These are phyloP conservation scores for Chydorus sphaericus DNA, from an alignment of 2,888 invertebrate species.

Conservation along the genomic window DNA sequence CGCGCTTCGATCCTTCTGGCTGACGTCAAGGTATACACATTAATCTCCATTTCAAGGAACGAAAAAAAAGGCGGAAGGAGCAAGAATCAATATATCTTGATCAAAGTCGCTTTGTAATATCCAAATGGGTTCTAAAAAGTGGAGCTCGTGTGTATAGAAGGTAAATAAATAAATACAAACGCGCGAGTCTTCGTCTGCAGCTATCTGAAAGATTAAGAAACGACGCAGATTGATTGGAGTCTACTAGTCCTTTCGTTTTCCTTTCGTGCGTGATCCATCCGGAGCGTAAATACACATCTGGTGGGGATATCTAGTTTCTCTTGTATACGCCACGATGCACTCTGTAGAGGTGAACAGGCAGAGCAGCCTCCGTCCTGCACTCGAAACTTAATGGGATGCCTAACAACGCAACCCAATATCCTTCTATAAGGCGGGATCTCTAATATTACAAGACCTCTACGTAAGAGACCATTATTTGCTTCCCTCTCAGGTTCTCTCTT, in stretches of 20 bases:
- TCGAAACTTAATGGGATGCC: conserved; percentile 2
- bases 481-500: too few relatives aligned
- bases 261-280: neutral
- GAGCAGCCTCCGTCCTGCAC: neutral
- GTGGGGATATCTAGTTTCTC: neutral
- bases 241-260: too few relatives aligned
- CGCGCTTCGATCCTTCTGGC: neutral
- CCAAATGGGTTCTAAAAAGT: neutral
- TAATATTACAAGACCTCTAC: too few relatives aligned
- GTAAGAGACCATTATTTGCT: too few relatives aligned
- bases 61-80: neutral
- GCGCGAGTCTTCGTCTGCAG: neutral
- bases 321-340: too few relatives aligned
- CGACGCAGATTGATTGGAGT: neutral
- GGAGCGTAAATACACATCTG: neutral
- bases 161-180: neutral
- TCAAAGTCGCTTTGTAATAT: neutral
- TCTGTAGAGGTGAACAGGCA: too few relatives aligned
- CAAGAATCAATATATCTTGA: neutral
- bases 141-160: neutral
- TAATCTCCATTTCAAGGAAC: neutral
- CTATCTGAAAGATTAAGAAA: neutral
- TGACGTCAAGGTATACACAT: neutral
- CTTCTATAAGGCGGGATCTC: neutral
- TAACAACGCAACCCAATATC: neutral